These are phyloP conservation scores for Himalopsyche anomala DNA, from an alignment of 2,888 invertebrate genomes.

Conservation along the genomic window DNA sequence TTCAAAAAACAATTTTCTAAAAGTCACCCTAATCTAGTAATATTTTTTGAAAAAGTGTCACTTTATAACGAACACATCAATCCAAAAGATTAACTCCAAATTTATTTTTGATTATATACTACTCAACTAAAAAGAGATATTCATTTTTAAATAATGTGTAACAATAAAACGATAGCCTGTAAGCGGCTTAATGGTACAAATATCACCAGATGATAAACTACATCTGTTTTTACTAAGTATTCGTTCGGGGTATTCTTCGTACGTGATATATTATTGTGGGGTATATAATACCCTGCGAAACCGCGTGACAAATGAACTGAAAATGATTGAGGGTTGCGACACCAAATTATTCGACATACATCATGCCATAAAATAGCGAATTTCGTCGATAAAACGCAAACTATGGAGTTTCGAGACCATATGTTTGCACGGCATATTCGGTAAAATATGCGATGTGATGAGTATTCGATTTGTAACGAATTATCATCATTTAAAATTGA, in stretches of 20 bases:
- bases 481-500: too few species aligned
- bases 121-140: too few species aligned
- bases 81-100: too few species aligned
- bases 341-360: slow-evolving; percentile 62
- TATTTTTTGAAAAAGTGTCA: too few species aligned
- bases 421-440: not conserved
- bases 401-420: not conserved
- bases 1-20: too few species aligned
- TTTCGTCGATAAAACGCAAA: not conserved
- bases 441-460: too few species aligned
- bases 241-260: slow-evolving; percentile 57
- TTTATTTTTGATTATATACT: too few species aligned
- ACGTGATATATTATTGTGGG: slow-evolving; percentile 63
- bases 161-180: slow-evolving; percentile 45
- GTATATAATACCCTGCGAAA: slow-evolving; percentile 58
- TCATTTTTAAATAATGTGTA: too few species aligned
- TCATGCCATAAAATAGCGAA: slow-evolving; percentile 47
- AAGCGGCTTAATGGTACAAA: slow-evolving; percentile 55
- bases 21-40: too few species aligned
- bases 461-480: too few species aligned
- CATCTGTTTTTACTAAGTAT: slow-evolving; percentile 65
- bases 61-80: too few species aligned
- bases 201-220: slow-evolving; percentile 64
- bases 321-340: slow-evolving; percentile 65
- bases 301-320: slow-evolving; percentile 65